Percentiles rank a stretch among this genome's conserved stretches.
Conservation (phyloP, 2,888 invertebrate species). For the Hemithea aestivaria region DNA sequence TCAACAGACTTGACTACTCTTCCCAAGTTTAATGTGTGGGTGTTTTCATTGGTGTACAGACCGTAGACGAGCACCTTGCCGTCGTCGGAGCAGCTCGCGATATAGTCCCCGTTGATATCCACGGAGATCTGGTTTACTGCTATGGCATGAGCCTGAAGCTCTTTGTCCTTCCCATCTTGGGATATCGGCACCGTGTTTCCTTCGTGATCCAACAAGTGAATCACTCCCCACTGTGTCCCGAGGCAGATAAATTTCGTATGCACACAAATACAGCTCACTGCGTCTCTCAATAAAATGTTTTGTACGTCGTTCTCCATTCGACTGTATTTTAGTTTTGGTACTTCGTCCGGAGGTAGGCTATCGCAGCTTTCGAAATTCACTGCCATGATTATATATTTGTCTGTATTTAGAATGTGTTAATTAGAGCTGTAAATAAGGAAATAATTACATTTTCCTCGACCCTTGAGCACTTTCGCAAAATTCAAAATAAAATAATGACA, state of each 20-base stretch:
- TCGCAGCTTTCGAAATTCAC: slow-evolving; percentile 67
- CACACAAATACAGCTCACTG: slow-evolving; percentile 93
- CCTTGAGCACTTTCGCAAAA: no score
- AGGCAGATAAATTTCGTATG: slow-evolving; percentile 97
- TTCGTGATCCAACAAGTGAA: slow-evolving; percentile 94
- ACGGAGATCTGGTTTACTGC: slow-evolving; percentile 97
- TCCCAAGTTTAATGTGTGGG: slow-evolving; percentile 87
- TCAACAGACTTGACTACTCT: slow-evolving; percentile 91
- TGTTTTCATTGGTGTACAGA: slow-evolving; percentile 90
- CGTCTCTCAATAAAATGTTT: slow-evolving; percentile 89
- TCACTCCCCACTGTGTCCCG: slow-evolving; percentile 94
- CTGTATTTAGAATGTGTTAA: no score
- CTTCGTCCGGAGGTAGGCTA: slow-evolving; percentile 73
- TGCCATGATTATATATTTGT: slow-evolving; percentile 49
- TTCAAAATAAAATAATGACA: no score
- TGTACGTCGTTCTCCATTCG: slow-evolving; percentile 92
- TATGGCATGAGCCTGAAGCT: slow-evolving; percentile 88
- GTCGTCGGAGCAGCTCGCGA: slow-evolving; percentile 95
- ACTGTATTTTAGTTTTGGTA: slow-evolving; percentile 95
- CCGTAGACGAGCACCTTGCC: slow-evolving; percentile 93
- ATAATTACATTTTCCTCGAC: no score
- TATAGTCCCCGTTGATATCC: slow-evolving; percentile 94
- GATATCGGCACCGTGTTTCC: slow-evolving; percentile 85
- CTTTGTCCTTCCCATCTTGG: slow-evolving; percentile 81
- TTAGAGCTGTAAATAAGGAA: no score